Evolutionary conservation across 2,797 vertebrate species (phyloP), one percentile per base, ranked within the genome.

Genomic region (Nothura maculosa): DNA sequence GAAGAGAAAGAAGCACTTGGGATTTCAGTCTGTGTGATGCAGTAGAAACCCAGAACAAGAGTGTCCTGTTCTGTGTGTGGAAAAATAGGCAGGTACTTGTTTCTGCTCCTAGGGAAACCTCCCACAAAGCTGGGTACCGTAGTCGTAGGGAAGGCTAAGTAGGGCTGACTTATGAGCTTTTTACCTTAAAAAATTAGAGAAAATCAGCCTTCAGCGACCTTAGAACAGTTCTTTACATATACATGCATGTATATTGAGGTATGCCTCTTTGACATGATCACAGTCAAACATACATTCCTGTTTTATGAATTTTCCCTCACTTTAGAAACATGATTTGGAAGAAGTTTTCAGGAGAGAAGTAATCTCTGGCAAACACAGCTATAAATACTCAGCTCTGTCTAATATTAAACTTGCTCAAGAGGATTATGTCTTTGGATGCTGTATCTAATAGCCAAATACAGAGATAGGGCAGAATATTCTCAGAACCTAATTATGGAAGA

Each of bases 321-420:
- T 84, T 96, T 79, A 62, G 48, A 89, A 91, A 45, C 3, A 20
- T 69, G 40, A 70, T 85, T 91, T 94, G 74, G 60, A 87, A 90
- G 78, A 54, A 58, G 27, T 72, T 90, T 81, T 76, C 73, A 85
- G 57, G 17, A 76, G 43, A 82, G 85, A 76, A 92, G 42, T 69
- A 74, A 14, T 9, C 67, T 72, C 38, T 89, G 47, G 87, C 28
- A 87, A 76, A 48, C 63, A 63, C 77, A 92, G 90, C 57, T 92
- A 77, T 76, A 76, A 81, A 47, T 45, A 52, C 76, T 87, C 57
- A 79, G 38, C 55, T 75, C 70, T 81, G 75, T 12, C 69, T 86
- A 42, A 68, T 28, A 16, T 38, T 54, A n/a, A 62, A 43, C 15
- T 21, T 6, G 16, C 82, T 70, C 75, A 66, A 68, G 85, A 69